Evolutionary conservation across 2,797 vertebrate species (phyloP).

Genomic region (Sparidentex hasta): DNA sequence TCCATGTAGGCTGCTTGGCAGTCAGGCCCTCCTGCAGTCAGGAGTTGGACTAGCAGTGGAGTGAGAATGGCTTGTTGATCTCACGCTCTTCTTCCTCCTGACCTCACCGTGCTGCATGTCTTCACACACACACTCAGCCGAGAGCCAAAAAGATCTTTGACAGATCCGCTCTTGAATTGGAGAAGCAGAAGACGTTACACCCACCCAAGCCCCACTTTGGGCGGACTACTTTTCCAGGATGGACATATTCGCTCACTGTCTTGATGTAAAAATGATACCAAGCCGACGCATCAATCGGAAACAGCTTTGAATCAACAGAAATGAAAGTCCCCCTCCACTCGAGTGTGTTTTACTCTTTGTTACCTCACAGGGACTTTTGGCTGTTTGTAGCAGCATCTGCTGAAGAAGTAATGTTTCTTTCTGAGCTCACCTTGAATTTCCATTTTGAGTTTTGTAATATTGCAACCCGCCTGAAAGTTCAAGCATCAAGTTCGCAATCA

Average conservation of each 20-base stretch:
- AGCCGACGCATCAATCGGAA: background rate
- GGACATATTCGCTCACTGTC: background rate
- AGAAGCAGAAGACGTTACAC: background rate
- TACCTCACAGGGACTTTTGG: background rate
- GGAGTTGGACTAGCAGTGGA: constrained; percentile 27
- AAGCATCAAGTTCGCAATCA: background rate
- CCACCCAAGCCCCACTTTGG: background rate
- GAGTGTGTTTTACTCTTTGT: background rate
- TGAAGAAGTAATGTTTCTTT: background rate
- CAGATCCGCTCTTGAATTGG: background rate
- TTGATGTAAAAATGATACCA: background rate
- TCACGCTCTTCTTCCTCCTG: constrained; percentile 34
- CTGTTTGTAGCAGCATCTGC: background rate
- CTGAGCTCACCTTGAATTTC: background rate
- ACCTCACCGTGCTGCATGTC: constrained; percentile 35
- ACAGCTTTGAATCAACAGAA: background rate
- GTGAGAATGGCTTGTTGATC: constrained; percentile 41
- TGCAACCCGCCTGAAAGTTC: background rate
- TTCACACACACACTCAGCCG: constrained; percentile 18
- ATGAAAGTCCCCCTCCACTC: background rate
- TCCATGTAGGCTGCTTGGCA: constrained; percentile 55
- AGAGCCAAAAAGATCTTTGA: background rate
- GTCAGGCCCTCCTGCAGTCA: constrained; percentile 42
- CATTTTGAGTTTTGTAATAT: background rate
- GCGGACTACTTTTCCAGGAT: constrained; percentile 7